A percentile compares a stretch with the other conserved stretches of the same genome.
Evolutionary conservation across 2,888 invertebrate genomes (phyloP).

Genomic region (Aleiodes leptofemur): DNA sequence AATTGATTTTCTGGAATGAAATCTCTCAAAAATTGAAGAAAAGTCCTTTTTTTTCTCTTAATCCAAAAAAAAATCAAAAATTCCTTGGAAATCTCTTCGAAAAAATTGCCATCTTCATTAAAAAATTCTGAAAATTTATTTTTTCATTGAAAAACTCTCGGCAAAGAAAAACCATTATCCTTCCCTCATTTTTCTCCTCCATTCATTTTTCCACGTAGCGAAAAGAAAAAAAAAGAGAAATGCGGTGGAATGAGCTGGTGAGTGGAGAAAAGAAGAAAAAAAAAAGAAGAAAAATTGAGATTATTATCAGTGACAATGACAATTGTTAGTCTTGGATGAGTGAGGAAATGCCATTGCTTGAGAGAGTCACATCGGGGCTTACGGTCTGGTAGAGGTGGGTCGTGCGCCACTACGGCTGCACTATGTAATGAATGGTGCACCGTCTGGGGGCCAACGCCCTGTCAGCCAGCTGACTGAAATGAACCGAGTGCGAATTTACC

Average conservation of each 20-base stretch:
- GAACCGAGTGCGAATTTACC: conserved; percentile 63
- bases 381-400: conserved; percentile 66
- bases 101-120: too few species aligned
- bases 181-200: too few species aligned
- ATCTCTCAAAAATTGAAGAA: too few species aligned
- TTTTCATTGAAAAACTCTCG: too few species aligned
- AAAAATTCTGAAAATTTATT: too few species aligned
- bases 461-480: conserved; percentile 72
- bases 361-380: conserved; percentile 42
- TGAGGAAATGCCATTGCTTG: conserved; percentile 24
- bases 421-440: conserved; percentile 71
- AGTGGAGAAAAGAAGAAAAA: background rate
- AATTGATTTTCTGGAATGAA: too few species aligned
- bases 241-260: background rate
- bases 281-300: conserved; percentile 7
- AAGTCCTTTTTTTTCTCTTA: too few species aligned
- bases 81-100: too few species aligned
- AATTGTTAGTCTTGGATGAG: conserved; percentile 32
- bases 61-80: too few species aligned
- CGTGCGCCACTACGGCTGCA: conserved; percentile 61
- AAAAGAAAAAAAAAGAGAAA: background rate
- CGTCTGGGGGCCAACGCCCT: conserved; percentile 70
- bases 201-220: too few species aligned
- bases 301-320: conserved; percentile 4
- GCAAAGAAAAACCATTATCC: too few species aligned